Conservation (phyloP, 2,113 vertebrate genomes). For the Eretmochelys imbricata region DNA sequence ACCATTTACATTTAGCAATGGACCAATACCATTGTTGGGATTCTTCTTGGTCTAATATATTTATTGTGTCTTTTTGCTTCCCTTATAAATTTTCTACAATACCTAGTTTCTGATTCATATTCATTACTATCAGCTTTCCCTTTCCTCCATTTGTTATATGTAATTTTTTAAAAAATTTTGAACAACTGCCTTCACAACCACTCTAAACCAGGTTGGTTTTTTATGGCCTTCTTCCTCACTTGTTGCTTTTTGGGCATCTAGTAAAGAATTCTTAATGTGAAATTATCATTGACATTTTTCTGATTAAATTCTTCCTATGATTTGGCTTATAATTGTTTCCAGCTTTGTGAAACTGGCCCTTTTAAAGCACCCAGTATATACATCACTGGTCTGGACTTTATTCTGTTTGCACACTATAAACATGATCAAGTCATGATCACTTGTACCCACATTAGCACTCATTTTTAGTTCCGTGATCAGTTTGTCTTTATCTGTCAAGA, state of each 20-base stretch:
- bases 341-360: neutral
- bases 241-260: neutral
- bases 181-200: neutral
- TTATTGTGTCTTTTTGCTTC: no score
- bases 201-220: neutral
- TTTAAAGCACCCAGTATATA: neutral
- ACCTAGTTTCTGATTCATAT: neutral
- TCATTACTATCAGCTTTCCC: neutral
- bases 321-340: neutral
- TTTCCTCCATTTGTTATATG: neutral
- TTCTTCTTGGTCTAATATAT: no score
- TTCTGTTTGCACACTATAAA: neutral
- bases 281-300: neutral
- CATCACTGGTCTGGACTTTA: neutral
- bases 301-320: neutral
- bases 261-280: neutral
- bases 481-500: neutral
- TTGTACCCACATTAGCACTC: neutral
- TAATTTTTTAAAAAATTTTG: no score
- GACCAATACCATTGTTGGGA: no score
- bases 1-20: no score
- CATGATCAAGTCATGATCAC: neutral
- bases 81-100: no score
- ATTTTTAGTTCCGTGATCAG: neutral
- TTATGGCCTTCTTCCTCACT: neutral